Evolutionary conservation across 2,888 invertebrate genomes (phyloP).

Genomic region (Strigamia crassipes): DNA sequence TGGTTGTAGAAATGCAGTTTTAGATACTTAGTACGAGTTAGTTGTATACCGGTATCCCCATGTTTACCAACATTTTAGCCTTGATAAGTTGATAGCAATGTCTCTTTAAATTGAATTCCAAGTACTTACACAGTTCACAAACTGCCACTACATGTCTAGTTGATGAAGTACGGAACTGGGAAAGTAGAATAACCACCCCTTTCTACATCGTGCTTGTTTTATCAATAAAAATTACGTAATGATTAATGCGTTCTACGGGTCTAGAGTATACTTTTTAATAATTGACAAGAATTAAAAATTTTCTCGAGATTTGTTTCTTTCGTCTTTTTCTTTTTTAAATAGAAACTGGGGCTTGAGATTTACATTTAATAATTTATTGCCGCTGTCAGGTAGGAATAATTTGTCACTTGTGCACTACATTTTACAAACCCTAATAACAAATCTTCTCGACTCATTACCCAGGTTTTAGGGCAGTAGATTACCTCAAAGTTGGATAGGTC

Average conservation of each 20-base stretch:
- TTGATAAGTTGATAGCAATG: neutral
- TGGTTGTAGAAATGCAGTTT: no score
- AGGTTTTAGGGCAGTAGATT: neutral
- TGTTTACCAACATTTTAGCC: neutral
- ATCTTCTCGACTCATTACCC: conserved; percentile 20
- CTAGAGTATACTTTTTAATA: no score
- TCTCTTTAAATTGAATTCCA: neutral
- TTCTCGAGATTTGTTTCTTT: no score
- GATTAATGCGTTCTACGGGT: no score
- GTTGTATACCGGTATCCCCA: no score
- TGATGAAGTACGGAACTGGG: neutral
- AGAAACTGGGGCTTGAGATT: neutral
- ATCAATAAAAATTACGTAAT: neutral
- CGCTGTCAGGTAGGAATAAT: conserved; percentile 7
- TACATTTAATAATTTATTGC: conserved; percentile 12
- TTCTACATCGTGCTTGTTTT: neutral
- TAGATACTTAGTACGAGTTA: no score
- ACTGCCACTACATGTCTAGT: neutral
- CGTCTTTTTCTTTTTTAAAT: no score
- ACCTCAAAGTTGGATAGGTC: conserved; percentile 14
- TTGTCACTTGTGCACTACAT: conserved; percentile 38
- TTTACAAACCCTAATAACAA: conserved; percentile 35
- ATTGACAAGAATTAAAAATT: no score
- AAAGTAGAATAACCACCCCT: neutral
- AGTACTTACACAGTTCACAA: neutral